Conservation (phyloP, 2,888 invertebrate species). For the Drosophila planitibia region DNA sequence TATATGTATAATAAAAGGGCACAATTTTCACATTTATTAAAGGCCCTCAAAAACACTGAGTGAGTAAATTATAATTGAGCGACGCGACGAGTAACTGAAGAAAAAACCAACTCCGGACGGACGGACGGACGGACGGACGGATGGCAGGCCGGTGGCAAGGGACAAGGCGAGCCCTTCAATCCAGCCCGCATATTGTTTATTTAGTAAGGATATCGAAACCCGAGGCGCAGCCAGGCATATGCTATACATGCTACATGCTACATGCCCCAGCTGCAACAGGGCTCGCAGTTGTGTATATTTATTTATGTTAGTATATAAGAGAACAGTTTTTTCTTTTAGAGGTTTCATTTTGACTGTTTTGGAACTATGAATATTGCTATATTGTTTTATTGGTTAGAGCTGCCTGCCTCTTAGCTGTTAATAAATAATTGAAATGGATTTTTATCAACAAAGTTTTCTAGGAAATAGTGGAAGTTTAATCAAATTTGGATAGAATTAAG, state of each 20-base stretch:
- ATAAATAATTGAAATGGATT: neutral
- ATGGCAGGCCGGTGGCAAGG: neutral
- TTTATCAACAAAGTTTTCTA: neutral
- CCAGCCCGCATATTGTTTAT: constrained; percentile 78
- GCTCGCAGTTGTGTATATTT: constrained; percentile 8
- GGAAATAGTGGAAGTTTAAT: neutral
- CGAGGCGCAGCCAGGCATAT: constrained; percentile 63
- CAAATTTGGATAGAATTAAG: neutral
- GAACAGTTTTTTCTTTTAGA: constrained; percentile 23
- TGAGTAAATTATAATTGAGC: constrained; percentile 66
- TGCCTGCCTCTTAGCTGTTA: neutral
- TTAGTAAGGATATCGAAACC: constrained; percentile 75
- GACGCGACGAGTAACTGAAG: constrained; percentile 46
- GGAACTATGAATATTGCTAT: neutral
- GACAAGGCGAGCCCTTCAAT: constrained; percentile 39
- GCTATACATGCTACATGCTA: constrained; percentile 41
- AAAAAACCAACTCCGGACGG: constrained; percentile 18
- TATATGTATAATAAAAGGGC: constrained; percentile 22
- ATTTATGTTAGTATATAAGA: constrained; percentile 27
- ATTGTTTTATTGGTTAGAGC: neutral
- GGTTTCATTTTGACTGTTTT: neutral
- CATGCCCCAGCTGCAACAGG: constrained; percentile 7
- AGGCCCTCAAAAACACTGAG: constrained; percentile 47
- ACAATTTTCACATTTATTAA: constrained; percentile 72
- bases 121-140: neutral